Base-by-base conservation (phyloP, 2,797 vertebrate genomes). In the Phoebastria nigripes region DNA sequence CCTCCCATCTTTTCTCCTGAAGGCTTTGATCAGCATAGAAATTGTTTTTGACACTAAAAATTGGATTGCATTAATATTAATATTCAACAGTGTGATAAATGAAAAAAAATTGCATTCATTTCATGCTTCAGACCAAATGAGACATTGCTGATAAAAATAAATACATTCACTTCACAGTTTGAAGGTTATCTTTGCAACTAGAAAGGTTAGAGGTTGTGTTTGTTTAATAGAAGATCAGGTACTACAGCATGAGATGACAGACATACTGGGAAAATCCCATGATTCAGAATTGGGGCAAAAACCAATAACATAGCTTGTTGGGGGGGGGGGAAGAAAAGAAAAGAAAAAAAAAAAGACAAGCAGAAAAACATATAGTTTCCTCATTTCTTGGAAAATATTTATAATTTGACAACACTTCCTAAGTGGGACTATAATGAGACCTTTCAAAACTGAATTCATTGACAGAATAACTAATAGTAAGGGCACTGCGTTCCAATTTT, bases 141-240 rank as follows among this genome's bases (percentile, higher is more conserved):
- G 46, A 91, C 62, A 31, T 62, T 90, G 76, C 46, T 83, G 82
- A 88, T 94, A 95, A 95, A 80, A 88, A 67, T 56, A 87, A 87
- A 84, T 82, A 79, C 19, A 65, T 88, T 91, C 49, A 39, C 35
- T 83, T 94, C 66, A 87, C 42, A 52, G 47, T 82, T 91, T 94
- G 96, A 95, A 96, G 91, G 88, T 96, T 91, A 87, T 79, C 80
- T 84, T 91, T 89, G 85, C 58, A 94, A 88, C 58, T 91, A 49
- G 77, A 90, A 94, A 94, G 56, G 87, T 83, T 96, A 94, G 66
- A 82, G 69, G 62, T 78, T 88, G 31, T 87, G 58, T 83, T 89
- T 94, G 17, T 79, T 93, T 94, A 86, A 88, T 62, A 20, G 35
- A 90, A 93, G 66, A 82, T 69, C 77, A 86, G 46, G 69, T 86